phyloP scores from a whole-genome alignment of 2,113 vertebrate genomes.

The Zapornia atra region DNA sequence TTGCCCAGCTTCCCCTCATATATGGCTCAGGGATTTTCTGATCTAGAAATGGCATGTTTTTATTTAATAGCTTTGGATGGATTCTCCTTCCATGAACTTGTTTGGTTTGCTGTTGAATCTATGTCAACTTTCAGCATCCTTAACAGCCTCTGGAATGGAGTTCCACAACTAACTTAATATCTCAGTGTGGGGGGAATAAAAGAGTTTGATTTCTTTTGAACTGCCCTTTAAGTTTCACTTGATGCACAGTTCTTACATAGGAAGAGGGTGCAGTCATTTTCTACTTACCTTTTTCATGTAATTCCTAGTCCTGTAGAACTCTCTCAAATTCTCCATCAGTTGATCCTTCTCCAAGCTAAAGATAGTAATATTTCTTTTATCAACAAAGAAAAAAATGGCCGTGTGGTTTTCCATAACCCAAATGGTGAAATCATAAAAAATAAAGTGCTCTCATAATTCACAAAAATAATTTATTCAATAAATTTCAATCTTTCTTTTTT shows the following conservation, averaged over 20 bases:
- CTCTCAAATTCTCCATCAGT: background rate
- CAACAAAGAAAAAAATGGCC: background rate
- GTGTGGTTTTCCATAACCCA: background rate
- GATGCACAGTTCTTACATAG: background rate
- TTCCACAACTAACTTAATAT: background rate
- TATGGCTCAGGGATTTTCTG: background rate
- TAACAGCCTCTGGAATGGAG: background rate
- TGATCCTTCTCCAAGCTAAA: background rate
- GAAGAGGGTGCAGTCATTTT: background rate
- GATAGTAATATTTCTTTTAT: background rate
- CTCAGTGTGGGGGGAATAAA: no score
- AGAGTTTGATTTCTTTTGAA: background rate
- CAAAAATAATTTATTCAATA: background rate
- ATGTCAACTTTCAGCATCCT: background rate
- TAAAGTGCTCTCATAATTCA: background rate
- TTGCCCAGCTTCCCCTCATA: background rate
- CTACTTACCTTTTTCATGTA: background rate
- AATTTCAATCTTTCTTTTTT: background rate
- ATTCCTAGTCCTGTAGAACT: background rate
- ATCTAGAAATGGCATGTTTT: background rate
- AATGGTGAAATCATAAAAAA: background rate
- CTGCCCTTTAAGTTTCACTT: background rate
- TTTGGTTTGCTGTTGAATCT: background rate
- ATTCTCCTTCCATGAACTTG: background rate
- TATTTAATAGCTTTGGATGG: background rate